phyloP scores from a whole-genome alignment of 1,140 invertebrate species.

The Epicauta chinensis region DNA sequence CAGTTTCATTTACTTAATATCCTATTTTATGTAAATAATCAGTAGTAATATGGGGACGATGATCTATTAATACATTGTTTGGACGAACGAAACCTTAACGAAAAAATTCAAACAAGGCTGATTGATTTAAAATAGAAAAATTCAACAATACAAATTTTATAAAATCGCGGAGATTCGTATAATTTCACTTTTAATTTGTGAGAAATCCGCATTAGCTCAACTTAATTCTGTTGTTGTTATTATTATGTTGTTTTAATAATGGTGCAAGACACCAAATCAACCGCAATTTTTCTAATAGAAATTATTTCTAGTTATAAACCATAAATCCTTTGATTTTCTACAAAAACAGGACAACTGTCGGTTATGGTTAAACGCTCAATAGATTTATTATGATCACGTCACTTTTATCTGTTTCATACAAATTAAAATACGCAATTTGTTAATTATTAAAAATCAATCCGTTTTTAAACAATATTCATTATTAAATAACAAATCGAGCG shows the following conservation, averaged over 20 bases:
- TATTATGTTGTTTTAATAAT: conserved; percentile 1
- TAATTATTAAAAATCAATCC: too few species aligned
- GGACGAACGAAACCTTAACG: too few species aligned
- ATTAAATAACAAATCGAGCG: too few species aligned
- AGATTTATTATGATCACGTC: conserved; percentile 7
- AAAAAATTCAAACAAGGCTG: too few species aligned
- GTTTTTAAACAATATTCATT: too few species aligned
- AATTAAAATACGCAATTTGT: too few species aligned
- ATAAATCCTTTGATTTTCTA: conserved; percentile 16
- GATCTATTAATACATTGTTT: too few species aligned
- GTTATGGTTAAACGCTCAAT: conserved; percentile 11
- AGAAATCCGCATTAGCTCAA: conserved; percentile 15
- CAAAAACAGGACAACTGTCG: conserved; percentile 1
- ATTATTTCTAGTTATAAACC: conserved; percentile 15
- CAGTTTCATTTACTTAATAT: conserved; percentile 17
- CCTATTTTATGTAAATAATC: conserved; percentile 15
- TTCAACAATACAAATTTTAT: too few species aligned
- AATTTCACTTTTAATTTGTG: conserved; percentile 17
- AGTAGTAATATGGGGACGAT: neutral
- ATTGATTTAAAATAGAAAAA: too few species aligned
- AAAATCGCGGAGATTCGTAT: conserved; percentile 10
- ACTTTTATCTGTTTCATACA: neutral
- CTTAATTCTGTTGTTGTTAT: too few species aligned
- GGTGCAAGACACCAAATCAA: conserved; percentile 4
- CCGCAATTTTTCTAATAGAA: conserved; percentile 13